Evolutionary conservation across 2,113 vertebrate genomes (phyloP), one percentile per base, ranked within the genome.

Genomic region (Melanerpes aurifrons): DNA sequence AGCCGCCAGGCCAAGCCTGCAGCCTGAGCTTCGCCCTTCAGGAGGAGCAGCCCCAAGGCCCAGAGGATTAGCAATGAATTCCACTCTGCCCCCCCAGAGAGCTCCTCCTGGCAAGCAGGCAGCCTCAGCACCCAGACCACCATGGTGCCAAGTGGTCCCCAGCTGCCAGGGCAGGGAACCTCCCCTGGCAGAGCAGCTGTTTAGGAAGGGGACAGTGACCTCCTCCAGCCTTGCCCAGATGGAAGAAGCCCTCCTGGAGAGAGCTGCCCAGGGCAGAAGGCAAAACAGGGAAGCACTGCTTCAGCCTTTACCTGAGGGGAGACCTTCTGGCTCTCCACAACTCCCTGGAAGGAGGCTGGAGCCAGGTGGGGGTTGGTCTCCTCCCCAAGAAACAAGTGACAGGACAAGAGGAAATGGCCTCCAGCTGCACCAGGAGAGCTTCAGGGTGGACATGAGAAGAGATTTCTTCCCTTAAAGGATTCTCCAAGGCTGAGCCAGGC

Each of bases 1-100:
- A 25, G 10, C 45, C 6, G 10, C 45, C 6, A 0, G 17, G 1
- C 9, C 0, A 4, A 12, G 9, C 67, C 77, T 16, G 32, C 67
- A 54, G 26, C 12, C 17, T 21, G 0, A 10, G 35, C 57, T 66
- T 29, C 43, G 12, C 25, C 24, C 50, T 50, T 50, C 32, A 12
- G 1, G 7, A 77, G 32, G 25, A 77, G 21, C 62, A 64, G 4
- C 9, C 61, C 14, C 31, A 78, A 82, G 45, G 25, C 81, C 75
- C 88, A 17, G 9, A 2, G 4, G 43, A 50, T 20, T 2, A 59
- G 6, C 40, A 35, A 47, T 17, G 31, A 6, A 3, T 16, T 13
- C 57, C 0, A 20, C 4, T 28, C 35, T 20, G 18, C 40, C 45
- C 22, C 22, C 40, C 2, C 3, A 14, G 14, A 48, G 10, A 69